Evolutionary conservation across 2,888 invertebrate genomes (phyloP), one percentile per base, ranked within the genome.

Genomic region (Hirtodrosophila cameraria): DNA sequence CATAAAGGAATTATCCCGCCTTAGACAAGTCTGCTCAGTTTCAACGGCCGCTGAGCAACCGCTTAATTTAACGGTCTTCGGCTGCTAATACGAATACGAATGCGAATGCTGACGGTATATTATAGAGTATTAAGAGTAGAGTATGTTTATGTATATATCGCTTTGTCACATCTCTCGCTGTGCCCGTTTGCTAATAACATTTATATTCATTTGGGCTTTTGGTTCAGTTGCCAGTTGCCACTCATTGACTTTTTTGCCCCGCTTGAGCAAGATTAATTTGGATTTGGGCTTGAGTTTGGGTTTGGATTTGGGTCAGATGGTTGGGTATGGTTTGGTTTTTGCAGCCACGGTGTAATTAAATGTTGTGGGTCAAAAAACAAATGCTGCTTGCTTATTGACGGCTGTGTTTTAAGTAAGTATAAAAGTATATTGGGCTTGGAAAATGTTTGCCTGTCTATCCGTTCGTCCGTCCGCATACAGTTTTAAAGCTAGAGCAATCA

Each of bases 161-260:
- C 15, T 38, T 33, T 59, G 52, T 45, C 52, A 58, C 49, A 64
- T 33, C 11, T 53, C 41, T 54, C 33, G 30, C 43, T 38, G n/a
- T n/a, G 31, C 12, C 30, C 18, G 28, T 39, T 36, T 11, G 11
- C 27, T 30, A 31, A 18, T 4, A 13, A 55, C 80, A 80, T 83
- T 83, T 83, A 59, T 80, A 66, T 80, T 63, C 71, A 83, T 80
- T 83, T 80, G 69, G 46, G 36, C 30, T 30, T n/a, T 49, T 39
- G 62, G 41, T 46, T 57, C 8, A 1, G 8, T n/a, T n/a, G 23
- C 23, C 23, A 7, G 30, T 38, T 39, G 69, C 69, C 63, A 75
- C 64, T 64, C 68, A 71, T 72, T 71, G 72, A 62, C 72, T 67
- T 39, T 48, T 18, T 27, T 30, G 8, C 28, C 16, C 6, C 31